These are phyloP conservation scores for Gadus chalcogrammus DNA, from an alignment of 2,113 vertebrate species.

Conservation along the genomic window DNA sequence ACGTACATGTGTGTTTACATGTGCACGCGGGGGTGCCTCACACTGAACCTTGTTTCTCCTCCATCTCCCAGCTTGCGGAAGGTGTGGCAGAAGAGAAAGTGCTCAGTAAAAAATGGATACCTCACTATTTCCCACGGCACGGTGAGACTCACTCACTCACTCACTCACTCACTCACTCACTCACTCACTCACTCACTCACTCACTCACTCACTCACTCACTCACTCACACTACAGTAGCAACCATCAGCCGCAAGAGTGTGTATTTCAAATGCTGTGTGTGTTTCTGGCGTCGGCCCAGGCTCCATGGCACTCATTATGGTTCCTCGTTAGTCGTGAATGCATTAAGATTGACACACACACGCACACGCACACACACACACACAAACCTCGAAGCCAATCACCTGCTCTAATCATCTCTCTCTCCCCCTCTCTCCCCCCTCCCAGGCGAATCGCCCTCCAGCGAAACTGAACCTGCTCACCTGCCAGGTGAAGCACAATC, in stretches of 20 bases:
- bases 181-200: no score
- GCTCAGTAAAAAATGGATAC: conserved; percentile 94
- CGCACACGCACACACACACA: no score
- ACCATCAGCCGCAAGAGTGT: no score
- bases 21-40: background rate
- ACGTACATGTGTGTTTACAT: background rate
- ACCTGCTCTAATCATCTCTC: background rate
- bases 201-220: no score
- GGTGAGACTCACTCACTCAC: conserved; percentile 69
- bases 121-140: conserved; percentile 98
- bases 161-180: background rate
- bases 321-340: no score
- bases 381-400: background rate
- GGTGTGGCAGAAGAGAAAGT: conserved; percentile 81
- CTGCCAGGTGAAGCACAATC: conserved; percentile 98
- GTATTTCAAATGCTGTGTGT: no score
- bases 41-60: background rate
- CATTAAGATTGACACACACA: no score
- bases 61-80: conserved; percentile 68
- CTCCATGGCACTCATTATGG: no score
- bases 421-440: background rate
- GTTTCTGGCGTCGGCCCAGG: no score
- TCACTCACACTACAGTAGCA: background rate
- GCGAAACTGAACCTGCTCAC: conserved; percentile 98
- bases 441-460: conserved; percentile 92